Percentiles rank a stretch among this genome's conserved stretches.
Conservation (phyloP, 2,888 invertebrate genomes). For the Escarpia spicata region DNA sequence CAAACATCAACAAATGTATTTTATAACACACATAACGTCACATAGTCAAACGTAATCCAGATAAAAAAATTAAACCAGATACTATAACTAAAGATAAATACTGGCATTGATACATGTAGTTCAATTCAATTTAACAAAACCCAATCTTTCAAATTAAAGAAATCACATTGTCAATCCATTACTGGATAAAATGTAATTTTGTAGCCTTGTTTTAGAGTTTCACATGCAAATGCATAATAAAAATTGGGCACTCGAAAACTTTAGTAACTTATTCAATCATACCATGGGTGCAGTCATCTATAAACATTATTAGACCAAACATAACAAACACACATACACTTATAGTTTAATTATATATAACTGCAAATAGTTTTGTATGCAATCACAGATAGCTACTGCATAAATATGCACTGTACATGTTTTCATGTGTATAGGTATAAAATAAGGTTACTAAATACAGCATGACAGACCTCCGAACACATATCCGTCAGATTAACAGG, state of each 20-base stretch:
- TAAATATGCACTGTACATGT: background rate
- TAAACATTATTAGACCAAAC: background rate
- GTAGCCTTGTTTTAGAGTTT: background rate
- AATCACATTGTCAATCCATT: background rate
- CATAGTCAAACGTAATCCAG: background rate
- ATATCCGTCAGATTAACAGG: background rate
- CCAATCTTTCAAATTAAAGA: background rate
- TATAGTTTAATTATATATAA: background rate
- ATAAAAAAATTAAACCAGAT: background rate
- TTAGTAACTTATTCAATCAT: background rate
- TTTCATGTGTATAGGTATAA: background rate
- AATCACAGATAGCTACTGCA: background rate
- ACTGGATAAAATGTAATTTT: background rate
- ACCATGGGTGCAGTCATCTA: background rate
- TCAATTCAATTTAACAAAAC: background rate
- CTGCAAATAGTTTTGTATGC: background rate
- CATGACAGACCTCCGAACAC: background rate
- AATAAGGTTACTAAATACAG: background rate
- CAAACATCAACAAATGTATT: background rate
- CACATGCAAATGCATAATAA: background rate
- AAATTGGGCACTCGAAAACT: background rate
- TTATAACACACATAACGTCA: background rate
- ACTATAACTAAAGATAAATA: background rate
- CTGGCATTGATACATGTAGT: background rate
- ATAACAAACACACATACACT: background rate